Evolutionary conservation across 1,140 invertebrate species (phyloP).

Genomic region (Lepidostoma basale): DNA sequence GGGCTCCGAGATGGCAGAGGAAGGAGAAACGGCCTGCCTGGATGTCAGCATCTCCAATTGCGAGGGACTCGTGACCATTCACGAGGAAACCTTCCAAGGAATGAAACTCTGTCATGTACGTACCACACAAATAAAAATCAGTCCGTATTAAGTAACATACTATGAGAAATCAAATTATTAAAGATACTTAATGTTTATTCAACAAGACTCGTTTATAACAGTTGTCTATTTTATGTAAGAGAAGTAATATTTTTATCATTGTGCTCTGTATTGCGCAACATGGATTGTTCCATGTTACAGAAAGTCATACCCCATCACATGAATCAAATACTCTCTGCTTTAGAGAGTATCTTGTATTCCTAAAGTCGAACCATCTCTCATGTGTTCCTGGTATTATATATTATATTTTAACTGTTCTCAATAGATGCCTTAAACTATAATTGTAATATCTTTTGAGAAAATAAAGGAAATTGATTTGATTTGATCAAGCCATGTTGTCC

Average conservation of each 20-base stretch:
- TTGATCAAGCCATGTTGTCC: too few relatives aligned
- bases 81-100: slow-evolving; percentile 54
- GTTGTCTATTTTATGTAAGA: not conserved
- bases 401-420: too few relatives aligned
- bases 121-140: not conserved
- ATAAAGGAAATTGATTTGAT: too few relatives aligned
- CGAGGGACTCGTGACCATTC: slow-evolving; percentile 49
- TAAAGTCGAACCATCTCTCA: too few relatives aligned
- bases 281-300: not conserved
- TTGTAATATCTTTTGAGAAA: too few relatives aligned
- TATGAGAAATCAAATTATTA: not conserved
- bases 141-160: not conserved
- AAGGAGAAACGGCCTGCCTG: slow-evolving; percentile 49
- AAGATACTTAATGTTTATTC: not conserved
- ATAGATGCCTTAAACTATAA: too few relatives aligned
- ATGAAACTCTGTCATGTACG: slow-evolving; percentile 57
- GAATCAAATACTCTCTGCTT: too few relatives aligned
- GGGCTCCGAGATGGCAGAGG: not conserved
- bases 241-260: not conserved
- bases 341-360: too few relatives aligned
- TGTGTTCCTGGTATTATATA: too few relatives aligned
- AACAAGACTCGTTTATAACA: not conserved
- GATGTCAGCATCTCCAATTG: slow-evolving; percentile 55
- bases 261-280: not conserved
- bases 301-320: too few relatives aligned